phyloP scores from a whole-genome alignment of 2,797 vertebrate genomes.

The Hoplostethus mediterraneus region DNA sequence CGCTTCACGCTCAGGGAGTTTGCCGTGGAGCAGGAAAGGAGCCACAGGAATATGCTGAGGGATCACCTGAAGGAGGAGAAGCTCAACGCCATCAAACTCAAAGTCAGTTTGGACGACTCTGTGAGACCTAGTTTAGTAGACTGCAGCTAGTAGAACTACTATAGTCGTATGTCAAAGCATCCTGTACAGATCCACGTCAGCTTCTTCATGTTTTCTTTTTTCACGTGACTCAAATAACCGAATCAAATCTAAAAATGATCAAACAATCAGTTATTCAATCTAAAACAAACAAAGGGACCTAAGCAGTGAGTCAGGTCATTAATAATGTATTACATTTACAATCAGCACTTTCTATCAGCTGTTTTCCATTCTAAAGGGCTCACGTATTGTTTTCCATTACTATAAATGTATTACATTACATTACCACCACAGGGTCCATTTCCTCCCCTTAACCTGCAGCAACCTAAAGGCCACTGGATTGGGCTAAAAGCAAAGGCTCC shows the following conservation, averaged over 20 bases:
- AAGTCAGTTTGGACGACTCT: conserved; percentile 79
- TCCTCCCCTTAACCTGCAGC: not conserved
- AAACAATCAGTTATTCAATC: not conserved
- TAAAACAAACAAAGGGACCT: not conserved
- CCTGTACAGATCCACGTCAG: too few relatives aligned
- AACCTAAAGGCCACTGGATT: not conserved
- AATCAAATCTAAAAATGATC: not conserved
- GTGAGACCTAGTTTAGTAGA: too few relatives aligned
- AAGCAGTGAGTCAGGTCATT: not conserved
- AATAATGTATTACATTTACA: conserved; percentile 2
- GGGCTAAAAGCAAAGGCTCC: not conserved
- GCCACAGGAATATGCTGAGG: conserved; percentile 91
- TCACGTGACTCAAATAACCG: not conserved
- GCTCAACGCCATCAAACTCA: conserved; percentile 91
- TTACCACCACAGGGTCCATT: not conserved
- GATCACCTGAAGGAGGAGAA: conserved; percentile 95
- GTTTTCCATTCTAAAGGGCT: not conserved
- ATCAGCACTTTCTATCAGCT: not conserved
- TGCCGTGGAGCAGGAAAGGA: conserved; percentile 91
- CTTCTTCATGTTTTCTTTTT: not conserved
- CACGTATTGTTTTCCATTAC: not conserved
- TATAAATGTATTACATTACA: not conserved
- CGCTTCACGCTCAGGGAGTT: conserved; percentile 94
- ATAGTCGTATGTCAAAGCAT: too few relatives aligned
- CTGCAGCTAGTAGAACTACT: too few relatives aligned